Conservation (phyloP, 2,113 vertebrate genomes). For the Peromyscus maniculatus region DNA sequence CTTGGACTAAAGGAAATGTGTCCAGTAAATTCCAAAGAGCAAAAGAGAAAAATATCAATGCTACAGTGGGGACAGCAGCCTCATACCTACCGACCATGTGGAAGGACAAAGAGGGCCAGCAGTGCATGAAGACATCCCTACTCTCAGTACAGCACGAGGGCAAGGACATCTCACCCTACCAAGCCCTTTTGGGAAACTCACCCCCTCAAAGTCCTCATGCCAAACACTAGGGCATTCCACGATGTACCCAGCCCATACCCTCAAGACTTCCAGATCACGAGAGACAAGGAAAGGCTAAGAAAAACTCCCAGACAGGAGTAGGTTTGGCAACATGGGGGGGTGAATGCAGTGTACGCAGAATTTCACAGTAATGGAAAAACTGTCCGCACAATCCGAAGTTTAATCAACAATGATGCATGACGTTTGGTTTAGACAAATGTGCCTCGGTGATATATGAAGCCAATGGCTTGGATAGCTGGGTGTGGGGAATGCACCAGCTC, state of each 20-base stretch:
- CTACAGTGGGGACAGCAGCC: too few relatives aligned
- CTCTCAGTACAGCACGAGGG: rapidly evolving
- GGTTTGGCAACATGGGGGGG: rapidly evolving
- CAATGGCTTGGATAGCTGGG: neutral
- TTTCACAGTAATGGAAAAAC: neutral
- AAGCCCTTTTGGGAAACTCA: neutral
- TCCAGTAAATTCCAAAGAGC: neutral
- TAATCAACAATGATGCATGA: too few relatives aligned
- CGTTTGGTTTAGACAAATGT: neutral
- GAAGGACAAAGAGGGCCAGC: rapidly evolving
- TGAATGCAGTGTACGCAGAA: neutral
- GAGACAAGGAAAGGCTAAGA: too few relatives aligned
- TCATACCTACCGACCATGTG: neutral
- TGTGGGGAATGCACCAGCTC: neutral
- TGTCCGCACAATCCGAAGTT: neutral
- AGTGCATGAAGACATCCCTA: rapidly evolving
- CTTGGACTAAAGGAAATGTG: neutral
- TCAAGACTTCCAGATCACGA: neutral
- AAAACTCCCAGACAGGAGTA: neutral
- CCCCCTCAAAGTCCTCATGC: neutral
- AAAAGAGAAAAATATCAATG: neutral
- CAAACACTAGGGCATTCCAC: neutral
- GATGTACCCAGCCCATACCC: neutral
- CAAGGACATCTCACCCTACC: rapidly evolving
- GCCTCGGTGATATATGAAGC: too few relatives aligned